A percentile compares a stretch with the other conserved stretches of the same genome.
Evolutionary conservation across 2,113 vertebrate species (phyloP).

Genomic region (Balaeniceps rex): DNA sequence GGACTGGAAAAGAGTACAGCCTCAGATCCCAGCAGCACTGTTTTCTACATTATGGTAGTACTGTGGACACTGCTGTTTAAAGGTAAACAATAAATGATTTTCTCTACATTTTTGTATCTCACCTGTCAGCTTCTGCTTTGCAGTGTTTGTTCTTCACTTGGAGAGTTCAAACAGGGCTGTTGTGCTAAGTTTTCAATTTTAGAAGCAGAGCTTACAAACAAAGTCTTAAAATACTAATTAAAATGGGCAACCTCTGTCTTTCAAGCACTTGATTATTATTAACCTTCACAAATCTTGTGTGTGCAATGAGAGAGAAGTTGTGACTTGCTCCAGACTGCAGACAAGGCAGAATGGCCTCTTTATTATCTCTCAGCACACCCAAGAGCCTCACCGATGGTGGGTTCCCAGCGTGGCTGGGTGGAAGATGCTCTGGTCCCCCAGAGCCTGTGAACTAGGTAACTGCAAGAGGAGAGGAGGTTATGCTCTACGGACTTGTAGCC

Average conservation of each 20-base stretch:
- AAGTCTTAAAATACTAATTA: not conserved
- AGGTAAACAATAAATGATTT: not conserved
- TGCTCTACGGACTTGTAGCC: not conserved
- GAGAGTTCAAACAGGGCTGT: not conserved
- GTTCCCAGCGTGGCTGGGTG: not conserved
- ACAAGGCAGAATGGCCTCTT: not conserved
- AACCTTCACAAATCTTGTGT: not conserved
- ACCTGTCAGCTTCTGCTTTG: not conserved
- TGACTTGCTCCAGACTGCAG: not conserved
- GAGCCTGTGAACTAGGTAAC: not conserved
- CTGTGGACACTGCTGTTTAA: not conserved
- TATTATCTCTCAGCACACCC: not conserved
- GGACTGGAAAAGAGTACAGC: not conserved
- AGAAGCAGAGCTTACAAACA: not conserved
- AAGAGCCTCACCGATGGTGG: rapidly evolving
- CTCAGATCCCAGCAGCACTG: not conserved
- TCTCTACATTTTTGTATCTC: not conserved
- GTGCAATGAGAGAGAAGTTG: not conserved
- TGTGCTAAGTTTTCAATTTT: not conserved
- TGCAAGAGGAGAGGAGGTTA: not conserved
- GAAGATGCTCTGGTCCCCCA: not conserved
- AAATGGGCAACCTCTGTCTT: not conserved
- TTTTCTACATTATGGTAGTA: not conserved
- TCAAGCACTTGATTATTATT: not conserved
- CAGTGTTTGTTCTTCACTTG: not conserved